Conservation (phyloP, 2,888 invertebrate genomes). For the Quadroppia sp. region DNA sequence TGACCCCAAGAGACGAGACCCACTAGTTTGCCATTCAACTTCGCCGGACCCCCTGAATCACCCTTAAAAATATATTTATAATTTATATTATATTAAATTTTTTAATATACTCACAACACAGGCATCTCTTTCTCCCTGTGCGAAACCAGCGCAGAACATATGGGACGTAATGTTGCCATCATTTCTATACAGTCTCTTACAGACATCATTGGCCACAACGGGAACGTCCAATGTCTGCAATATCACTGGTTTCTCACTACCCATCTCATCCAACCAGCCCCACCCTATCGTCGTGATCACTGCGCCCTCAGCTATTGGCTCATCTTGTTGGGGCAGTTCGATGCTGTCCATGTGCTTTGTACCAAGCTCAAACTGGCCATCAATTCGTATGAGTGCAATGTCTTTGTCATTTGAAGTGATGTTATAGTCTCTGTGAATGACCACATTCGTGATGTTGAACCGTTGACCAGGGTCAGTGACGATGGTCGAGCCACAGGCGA, state of each 20-base stretch:
- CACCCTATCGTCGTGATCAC: slow-evolving; percentile 17
- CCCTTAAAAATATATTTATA: neutral
- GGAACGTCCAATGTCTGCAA: neutral
- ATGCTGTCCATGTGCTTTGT: neutral
- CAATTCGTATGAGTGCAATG: neutral
- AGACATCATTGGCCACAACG: neutral
- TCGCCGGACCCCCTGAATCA: slow-evolving; percentile 38
- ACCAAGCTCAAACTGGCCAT: neutral
- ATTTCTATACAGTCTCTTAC: neutral
- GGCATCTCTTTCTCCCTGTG: slow-evolving; percentile 1
- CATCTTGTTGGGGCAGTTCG: neutral
- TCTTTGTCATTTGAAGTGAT: slow-evolving; percentile 17
- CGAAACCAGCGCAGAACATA: slow-evolving; percentile 19
- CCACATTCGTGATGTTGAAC: neutral
- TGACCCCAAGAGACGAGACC: slow-evolving; percentile 49
- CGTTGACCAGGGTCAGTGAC: neutral
- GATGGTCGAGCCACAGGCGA: neutral
- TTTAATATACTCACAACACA: neutral
- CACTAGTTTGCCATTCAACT: slow-evolving; percentile 41
- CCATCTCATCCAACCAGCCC: neutral
- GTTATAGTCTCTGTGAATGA: neutral
- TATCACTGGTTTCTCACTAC: neutral
- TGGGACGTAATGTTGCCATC: neutral
- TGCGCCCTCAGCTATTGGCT: neutral
- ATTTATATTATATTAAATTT: too few relatives aligned